Base-by-base conservation (phyloP, 2,113 vertebrate species). In the Embiotoca jacksoni region DNA sequence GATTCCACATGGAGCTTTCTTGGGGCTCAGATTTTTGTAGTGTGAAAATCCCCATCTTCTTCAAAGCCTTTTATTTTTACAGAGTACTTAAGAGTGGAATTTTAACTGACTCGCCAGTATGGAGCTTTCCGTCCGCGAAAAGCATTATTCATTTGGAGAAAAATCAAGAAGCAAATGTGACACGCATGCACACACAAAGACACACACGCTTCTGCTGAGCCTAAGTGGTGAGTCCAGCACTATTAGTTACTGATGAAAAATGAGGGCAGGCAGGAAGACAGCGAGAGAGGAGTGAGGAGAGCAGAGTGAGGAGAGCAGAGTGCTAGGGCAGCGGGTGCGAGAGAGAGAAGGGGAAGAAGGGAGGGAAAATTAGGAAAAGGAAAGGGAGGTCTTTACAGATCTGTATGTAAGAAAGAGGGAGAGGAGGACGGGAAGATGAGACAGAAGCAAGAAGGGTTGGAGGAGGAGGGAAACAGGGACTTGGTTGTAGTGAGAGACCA, bases 181-280 rank as follows among this genome's bases (percentile, higher is more conserved):
- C 58, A 82, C 52, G 36, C 7, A 32, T 47, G 47, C 47, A 33
- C 33, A 63, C 69, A 67, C 16, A 52, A 16, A 49, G 8, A 56
- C 41, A 49, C 55, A 53, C 13, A 31, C 56, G 52, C 58, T 70
- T 75, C 64, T 80, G 82, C 83, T 73, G 72, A 85, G 68, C 73
- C 67, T 83, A 84, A 85, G 82, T 87, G 86, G 70, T 73, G 78
- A 87, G 88, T 89, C 86, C 80, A 80, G 73, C 80, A 23, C 60
- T 81, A 83, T 90, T 90, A 86, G 81, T 80, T 78, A 80, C 75
- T 75, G 81, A 79, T 86, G 76, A 87, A 83, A 86, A 86, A 85
- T 64, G 75, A 85, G 75, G 33, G 59, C 75, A 86, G 65, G 74
- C 75, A 78, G 74, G 61, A 84, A 82, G 86, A 80, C 75, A 66